Evolutionary conservation across 1,140 invertebrate species (phyloP).

Genomic region (Maconellicoccus hirsutus): DNA sequence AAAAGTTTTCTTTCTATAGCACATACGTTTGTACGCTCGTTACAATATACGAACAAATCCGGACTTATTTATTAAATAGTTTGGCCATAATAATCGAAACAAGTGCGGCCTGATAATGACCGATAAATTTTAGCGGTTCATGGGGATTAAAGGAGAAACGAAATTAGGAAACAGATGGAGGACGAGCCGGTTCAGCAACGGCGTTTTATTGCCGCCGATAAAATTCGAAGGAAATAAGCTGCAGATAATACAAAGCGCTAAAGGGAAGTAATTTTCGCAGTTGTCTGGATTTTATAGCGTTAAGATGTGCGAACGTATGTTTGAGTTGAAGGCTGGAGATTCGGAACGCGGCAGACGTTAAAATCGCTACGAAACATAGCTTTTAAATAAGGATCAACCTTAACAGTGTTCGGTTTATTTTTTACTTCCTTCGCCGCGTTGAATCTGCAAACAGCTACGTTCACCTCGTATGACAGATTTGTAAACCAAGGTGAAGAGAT

Average conservation of each 20-base stretch:
- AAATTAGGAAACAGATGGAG: not conserved
- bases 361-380: not conserved
- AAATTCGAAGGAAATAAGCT: slow-evolving; percentile 12
- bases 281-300: slow-evolving; percentile 19
- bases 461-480: too few species aligned
- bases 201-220: slow-evolving; percentile 15
- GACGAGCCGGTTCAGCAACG: not conserved
- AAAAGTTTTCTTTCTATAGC: not conserved
- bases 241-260: slow-evolving; percentile 7
- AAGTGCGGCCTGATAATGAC: slow-evolving; percentile 7
- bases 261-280: slow-evolving; percentile 16
- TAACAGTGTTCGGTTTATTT: not conserved
- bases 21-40: not conserved
- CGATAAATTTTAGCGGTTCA: slow-evolving; percentile 8
- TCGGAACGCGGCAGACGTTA: not conserved
- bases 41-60: not conserved
- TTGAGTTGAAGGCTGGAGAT: not conserved
- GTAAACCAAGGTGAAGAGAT: too few species aligned
- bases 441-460: too few species aligned
- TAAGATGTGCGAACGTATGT: slow-evolving; percentile 9
- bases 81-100: slow-evolving; percentile 8
- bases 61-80: slow-evolving; percentile 9
- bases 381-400: not conserved
- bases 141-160: slow-evolving; percentile 3
- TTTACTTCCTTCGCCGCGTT: too few species aligned